A percentile compares a stretch with the other conserved stretches of the same genome.
phyloP scores from a whole-genome alignment of 2,888 invertebrate genomes.

The Arrhopalites spinosus region DNA sequence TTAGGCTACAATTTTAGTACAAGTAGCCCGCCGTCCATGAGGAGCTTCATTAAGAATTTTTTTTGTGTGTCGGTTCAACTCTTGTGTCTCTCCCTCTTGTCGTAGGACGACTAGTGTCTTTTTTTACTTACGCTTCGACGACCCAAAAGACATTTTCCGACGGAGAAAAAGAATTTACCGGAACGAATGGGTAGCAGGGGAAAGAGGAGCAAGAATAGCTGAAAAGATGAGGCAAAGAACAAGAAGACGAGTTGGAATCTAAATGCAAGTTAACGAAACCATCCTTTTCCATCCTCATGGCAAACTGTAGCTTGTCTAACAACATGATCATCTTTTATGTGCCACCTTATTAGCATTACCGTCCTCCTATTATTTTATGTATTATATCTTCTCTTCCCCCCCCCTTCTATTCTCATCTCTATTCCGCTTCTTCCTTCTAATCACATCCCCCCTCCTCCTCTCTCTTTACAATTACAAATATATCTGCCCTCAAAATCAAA shows the following conservation, averaged over 20 bases:
- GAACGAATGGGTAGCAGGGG: conserved; percentile 38
- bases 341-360: conserved; percentile 26
- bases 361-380: conserved; percentile 21
- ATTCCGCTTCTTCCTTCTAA: not conserved
- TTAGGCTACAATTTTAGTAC: not conserved
- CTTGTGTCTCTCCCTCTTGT: not conserved
- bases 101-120: not conserved
- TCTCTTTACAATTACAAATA: not conserved
- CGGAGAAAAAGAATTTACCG: conserved; percentile 37
- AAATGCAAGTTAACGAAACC: conserved; percentile 29
- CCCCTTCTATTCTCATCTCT: not conserved
- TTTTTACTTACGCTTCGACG: conserved; percentile 18
- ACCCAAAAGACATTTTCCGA: conserved; percentile 32
- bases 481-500: too few relatives aligned
- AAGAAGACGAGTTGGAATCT: conserved; percentile 32
- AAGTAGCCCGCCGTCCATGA: conserved; percentile 29
- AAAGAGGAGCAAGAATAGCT: not conserved
- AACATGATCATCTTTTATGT: conserved; percentile 1
- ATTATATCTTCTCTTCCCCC: not conserved
- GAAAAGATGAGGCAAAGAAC: not conserved
- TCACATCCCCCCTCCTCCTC: not conserved
- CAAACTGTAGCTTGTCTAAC: not conserved
- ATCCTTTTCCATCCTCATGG: not conserved
- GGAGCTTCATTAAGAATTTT: conserved; percentile 32
- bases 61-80: conserved; percentile 11